Conservation (phyloP, 1,140 invertebrate species). For the Zaprionus lachaisei region DNA sequence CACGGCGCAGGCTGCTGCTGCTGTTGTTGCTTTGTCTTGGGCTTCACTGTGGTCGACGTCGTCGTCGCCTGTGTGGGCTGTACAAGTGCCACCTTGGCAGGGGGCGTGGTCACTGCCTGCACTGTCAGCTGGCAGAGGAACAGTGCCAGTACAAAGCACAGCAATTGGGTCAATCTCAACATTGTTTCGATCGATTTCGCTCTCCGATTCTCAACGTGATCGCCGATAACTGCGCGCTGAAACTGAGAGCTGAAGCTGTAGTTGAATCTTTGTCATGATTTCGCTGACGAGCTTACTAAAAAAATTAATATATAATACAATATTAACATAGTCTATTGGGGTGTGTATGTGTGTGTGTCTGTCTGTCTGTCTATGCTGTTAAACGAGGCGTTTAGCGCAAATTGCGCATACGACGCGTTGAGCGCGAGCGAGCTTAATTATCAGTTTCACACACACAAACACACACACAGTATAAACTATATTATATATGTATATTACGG, state of each 20-base stretch:
- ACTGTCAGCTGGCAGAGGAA: constrained; percentile 20
- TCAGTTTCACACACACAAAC: constrained; percentile 16
- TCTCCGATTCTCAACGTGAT: constrained; percentile 45
- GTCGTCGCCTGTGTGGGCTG: constrained; percentile 15
- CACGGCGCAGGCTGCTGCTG: constrained; percentile 1
- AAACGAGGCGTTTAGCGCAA: constrained; percentile 56
- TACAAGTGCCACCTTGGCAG: constrained; percentile 34
- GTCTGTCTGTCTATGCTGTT: constrained; percentile 41
- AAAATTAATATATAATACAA: constrained; percentile 21
- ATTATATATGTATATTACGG: not conserved
- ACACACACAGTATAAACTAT: not conserved
- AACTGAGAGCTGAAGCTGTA: constrained; percentile 57
- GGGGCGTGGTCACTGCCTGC: constrained; percentile 52
- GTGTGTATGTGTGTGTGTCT: constrained; percentile 2
- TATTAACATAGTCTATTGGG: not conserved
- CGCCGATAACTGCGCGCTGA: constrained; percentile 55
- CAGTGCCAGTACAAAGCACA: constrained; percentile 29
- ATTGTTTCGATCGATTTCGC: constrained; percentile 27
- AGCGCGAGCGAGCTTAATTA: constrained; percentile 57
- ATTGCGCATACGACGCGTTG: constrained; percentile 58
- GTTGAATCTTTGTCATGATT: constrained; percentile 19
- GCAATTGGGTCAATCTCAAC: constrained; percentile 42
- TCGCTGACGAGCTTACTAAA: constrained; percentile 12
- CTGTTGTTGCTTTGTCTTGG: not conserved
- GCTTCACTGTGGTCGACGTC: constrained; percentile 24